Base-by-base conservation (phyloP, 2,797 vertebrate species). In the Streptopelia turtur region DNA sequence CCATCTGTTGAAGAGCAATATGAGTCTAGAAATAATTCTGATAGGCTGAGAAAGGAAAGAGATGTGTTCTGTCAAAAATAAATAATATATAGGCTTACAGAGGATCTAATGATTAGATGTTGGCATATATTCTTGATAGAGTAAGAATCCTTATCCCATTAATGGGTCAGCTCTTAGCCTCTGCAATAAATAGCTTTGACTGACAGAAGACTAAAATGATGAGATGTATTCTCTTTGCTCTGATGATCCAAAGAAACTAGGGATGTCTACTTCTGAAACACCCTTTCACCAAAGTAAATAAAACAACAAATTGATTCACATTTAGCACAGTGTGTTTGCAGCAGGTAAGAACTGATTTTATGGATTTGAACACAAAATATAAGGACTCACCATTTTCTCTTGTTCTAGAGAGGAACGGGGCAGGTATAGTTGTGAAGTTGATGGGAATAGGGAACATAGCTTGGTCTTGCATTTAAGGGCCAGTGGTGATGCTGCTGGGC, bases 131-230 rank as follows among this genome's bases (percentile, higher is more conserved):
- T 91, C 45, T 39, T 95, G 91, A 91, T 91, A 85, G 84, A 92
- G 78, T 91, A 96, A 86, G 50, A 94, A 83, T 94, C 31, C 70
- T 64, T 92, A 91, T 93, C 87, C 37, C 78, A 69, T 95, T 97
- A 95, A 94, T 81, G 75, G n/a, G 70, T 92, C 84, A 96, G 66
- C 83, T 95, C 75, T 80, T 96, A 75, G 88, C 86, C 75, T 84
- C 39, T 76, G 72, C 90, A 93, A 96, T 97, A 95, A 94, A 93
- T 90, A 96, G 60, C 76, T 90, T 52, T 93, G 89, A 83, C 76
- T 92, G 92, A 79, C 74, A 80, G 83, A 88, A 77, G 91, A 65
- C 55, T 68, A 78, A 88, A 96, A 91, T 75, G 28, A 66, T 92
- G 78, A 84, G 55, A 69, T 95, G 60, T 96, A 81, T 97, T 95